Percentiles rank a stretch among this genome's conserved stretches.
These are phyloP conservation scores for Tinea pellionella DNA, from an alignment of 2,888 invertebrate species.

Conservation along the genomic window DNA sequence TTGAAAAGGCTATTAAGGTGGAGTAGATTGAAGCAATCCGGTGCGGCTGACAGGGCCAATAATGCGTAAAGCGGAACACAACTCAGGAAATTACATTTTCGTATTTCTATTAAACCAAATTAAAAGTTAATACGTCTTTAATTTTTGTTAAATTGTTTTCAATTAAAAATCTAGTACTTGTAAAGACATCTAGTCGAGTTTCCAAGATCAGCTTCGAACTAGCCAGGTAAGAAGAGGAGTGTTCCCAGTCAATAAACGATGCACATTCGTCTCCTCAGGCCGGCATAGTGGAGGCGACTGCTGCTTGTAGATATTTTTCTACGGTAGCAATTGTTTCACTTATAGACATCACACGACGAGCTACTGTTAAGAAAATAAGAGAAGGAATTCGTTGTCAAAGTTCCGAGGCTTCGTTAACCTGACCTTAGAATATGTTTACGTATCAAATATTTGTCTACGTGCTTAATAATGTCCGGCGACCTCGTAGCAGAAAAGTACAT, in stretches of 20 bases:
- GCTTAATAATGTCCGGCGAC: slow-evolving; percentile 11
- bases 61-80: background rate
- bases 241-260: too few species aligned
- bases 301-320: too few species aligned
- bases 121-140: background rate
- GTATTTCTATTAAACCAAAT: background rate
- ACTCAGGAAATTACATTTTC: slow-evolving; percentile 6
- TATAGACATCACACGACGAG: too few species aligned
- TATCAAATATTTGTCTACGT: slow-evolving; percentile 3
- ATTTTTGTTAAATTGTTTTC: background rate
- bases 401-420: background rate
- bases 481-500: background rate
- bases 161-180: too few species aligned
- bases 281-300: too few species aligned
- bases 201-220: too few species aligned
- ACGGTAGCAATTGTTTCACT: too few species aligned
- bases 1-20: slow-evolving; percentile 12
- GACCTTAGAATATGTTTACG: slow-evolving; percentile 1
- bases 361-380: too few species aligned
- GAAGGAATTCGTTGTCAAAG: background rate
- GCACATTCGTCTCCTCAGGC: too few species aligned
- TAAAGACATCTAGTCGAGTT: too few species aligned
- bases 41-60: background rate
- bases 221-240: too few species aligned
- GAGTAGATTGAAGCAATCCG: background rate